Percentiles rank a stretch among this genome's conserved stretches.
Evolutionary conservation across 2,888 invertebrate species (phyloP).

Genomic region (Cybosia mesomella): DNA sequence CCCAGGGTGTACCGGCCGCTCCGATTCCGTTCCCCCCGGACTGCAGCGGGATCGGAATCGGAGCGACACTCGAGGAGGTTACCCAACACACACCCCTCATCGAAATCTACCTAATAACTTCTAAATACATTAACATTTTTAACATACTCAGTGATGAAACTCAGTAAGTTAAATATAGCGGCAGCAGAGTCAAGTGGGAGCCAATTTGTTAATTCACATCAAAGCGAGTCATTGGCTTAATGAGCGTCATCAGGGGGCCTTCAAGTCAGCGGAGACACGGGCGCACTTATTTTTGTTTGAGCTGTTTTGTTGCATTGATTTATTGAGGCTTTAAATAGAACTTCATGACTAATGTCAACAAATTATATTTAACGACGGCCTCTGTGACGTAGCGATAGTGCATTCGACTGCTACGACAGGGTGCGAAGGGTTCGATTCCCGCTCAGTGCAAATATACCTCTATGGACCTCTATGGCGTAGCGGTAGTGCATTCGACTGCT

Average conservation of each 20-base stretch:
- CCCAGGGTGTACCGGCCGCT: no score
- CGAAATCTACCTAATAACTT: no score
- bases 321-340: not conserved
- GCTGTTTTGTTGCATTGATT: not conserved
- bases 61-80: no score
- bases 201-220: constrained; percentile 44
- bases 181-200: constrained; percentile 25
- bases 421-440: no score
- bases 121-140: constrained; percentile 16
- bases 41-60: no score
- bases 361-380: not conserved
- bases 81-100: no score
- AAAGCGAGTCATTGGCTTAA: constrained; percentile 47
- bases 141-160: constrained; percentile 16
- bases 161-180: constrained; percentile 12
- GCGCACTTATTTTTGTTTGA: not conserved
- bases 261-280: constrained; percentile 6
- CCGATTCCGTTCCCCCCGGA: no score
- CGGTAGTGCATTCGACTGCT: no score
- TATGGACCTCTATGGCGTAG: no score
- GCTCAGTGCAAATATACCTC: no score
- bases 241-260: constrained; percentile 34
- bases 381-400: no score
- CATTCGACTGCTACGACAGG: no score
- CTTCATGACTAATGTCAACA: not conserved